Percentiles rank a stretch among this genome's conserved stretches.
Evolutionary conservation across 2,113 vertebrate genomes (phyloP).

Genomic region (Polypterus bichir): DNA sequence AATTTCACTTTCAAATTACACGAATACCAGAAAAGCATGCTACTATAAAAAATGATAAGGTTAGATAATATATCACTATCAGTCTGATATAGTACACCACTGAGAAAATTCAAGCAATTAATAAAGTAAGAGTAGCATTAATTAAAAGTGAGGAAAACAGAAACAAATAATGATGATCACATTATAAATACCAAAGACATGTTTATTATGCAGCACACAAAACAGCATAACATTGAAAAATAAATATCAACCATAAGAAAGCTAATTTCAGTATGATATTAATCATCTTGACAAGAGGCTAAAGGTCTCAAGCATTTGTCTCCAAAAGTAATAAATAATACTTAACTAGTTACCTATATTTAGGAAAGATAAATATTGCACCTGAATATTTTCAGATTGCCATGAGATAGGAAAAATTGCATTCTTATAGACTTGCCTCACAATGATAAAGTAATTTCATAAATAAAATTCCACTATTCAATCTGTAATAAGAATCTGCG

Average conservation of each 20-base stretch:
- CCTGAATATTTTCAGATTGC: too few relatives aligned
- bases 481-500: too few relatives aligned
- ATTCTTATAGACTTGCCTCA: too few relatives aligned
- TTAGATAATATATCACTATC: too few relatives aligned
- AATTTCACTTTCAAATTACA: too few relatives aligned
- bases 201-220: background rate
- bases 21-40: background rate
- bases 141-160: background rate
- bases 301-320: slow-evolving; percentile 40
- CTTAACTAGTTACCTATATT: slow-evolving; percentile 48
- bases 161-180: background rate
- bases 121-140: background rate
- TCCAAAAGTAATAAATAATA: slow-evolving; percentile 24
- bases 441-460: too few relatives aligned
- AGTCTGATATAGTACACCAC: too few relatives aligned
- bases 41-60: background rate
- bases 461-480: too few relatives aligned
- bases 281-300: slow-evolving; percentile 47
- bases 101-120: background rate
- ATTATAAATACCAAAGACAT: background rate
- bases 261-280: slow-evolving; percentile 35
- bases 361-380: slow-evolving; percentile 18
- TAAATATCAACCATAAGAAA: slow-evolving; percentile 35
- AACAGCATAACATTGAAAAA: background rate
- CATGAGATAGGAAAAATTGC: too few relatives aligned